Evolutionary conservation across 2,888 invertebrate species (phyloP).

Genomic region (Agrilus cyanescens): DNA sequence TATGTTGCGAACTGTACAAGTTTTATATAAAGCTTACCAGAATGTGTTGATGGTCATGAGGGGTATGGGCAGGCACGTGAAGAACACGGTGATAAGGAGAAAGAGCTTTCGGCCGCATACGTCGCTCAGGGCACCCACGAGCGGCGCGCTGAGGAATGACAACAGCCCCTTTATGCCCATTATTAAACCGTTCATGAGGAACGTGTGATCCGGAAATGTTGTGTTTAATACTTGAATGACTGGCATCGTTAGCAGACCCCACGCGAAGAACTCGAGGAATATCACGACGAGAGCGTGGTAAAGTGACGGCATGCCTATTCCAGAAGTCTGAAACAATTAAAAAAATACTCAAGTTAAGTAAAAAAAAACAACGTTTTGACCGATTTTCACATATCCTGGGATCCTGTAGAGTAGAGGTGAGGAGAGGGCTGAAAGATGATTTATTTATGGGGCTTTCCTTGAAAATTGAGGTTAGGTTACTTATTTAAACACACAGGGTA

Average conservation of each 20-base stretch:
- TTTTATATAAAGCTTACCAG: constrained; percentile 17
- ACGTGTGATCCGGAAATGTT: constrained; percentile 97
- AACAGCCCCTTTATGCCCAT: constrained; percentile 86
- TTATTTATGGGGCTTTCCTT: background rate
- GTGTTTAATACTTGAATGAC: constrained; percentile 88
- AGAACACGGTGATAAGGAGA: constrained; percentile 93
- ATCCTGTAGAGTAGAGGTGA: too few species aligned
- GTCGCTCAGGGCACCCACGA: constrained; percentile 95
- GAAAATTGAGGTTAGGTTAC: too few species aligned
- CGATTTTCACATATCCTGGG: too few species aligned
- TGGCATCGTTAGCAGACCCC: constrained; percentile 97
- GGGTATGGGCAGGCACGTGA: constrained; percentile 97
- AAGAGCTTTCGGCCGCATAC: constrained; percentile 98
- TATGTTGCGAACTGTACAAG: too few species aligned
- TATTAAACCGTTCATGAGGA: constrained; percentile 98
- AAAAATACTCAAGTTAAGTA: constrained; percentile 13
- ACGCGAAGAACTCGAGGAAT: constrained; percentile 99
- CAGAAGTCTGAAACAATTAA: constrained; percentile 58
- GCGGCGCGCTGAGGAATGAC: constrained; percentile 93
- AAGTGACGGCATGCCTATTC: constrained; percentile 89
- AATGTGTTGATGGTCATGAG: constrained; percentile 96
- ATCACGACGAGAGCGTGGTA: constrained; percentile 98
- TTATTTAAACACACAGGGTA: too few species aligned
- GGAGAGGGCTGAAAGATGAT: too few species aligned
- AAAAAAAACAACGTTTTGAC: too few species aligned